phyloP scores from a whole-genome alignment of 2,797 vertebrate genomes.

The Propithecus perrieri region DNA sequence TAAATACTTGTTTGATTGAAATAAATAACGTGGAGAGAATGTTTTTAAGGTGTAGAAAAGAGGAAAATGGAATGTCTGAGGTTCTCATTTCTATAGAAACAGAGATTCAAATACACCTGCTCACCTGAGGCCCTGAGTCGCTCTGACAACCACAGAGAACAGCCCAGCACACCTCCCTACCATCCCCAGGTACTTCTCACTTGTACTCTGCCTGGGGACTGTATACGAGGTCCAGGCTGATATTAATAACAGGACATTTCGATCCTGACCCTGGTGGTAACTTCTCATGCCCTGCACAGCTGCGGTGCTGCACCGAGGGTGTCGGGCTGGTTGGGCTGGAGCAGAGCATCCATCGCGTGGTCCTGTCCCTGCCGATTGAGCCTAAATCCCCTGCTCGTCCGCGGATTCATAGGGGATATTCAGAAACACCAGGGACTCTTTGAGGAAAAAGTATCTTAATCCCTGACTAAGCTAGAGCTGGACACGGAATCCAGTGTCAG shows the following conservation, averaged over 20 bases:
- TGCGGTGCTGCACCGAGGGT: fast-evolving
- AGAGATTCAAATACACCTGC: neutral
- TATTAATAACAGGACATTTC: neutral
- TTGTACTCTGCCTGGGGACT: neutral
- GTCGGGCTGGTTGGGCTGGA: neutral
- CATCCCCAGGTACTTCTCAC: neutral
- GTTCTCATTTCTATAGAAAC: neutral
- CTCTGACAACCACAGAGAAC: neutral
- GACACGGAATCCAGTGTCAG: neutral
- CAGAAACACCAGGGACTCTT: neutral
- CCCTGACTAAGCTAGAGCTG: neutral
- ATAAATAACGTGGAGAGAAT: no score
- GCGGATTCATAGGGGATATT: neutral
- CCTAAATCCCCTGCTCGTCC: neutral
- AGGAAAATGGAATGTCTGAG: fast-evolving
- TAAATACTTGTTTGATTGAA: neutral
- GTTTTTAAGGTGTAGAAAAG: neutral
- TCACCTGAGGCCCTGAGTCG: neutral
- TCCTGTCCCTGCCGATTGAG: neutral
- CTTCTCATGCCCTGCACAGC: fast-evolving
- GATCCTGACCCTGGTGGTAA: neutral
- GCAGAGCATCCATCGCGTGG: fast-evolving
- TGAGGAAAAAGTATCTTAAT: neutral
- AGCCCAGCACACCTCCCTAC: neutral
- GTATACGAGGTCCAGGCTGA: neutral